Evolutionary conservation across 1,140 invertebrate species (phyloP), one percentile per base, ranked within the genome.

Genomic region (Elysia chlorotica): DNA sequence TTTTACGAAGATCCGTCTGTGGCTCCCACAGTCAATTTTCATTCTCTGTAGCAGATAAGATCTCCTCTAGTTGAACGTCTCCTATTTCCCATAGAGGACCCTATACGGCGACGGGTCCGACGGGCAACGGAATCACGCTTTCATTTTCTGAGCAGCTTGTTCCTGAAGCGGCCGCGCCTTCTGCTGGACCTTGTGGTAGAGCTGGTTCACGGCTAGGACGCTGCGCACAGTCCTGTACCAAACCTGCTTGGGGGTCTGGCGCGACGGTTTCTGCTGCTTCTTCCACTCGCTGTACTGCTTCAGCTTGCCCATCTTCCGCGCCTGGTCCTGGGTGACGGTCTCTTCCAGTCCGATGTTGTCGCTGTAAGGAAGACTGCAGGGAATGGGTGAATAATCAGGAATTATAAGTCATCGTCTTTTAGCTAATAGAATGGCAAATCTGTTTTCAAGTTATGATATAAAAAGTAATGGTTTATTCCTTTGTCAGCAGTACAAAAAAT

Each of bases 321-420:
- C 56, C 28, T 59, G 56, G 56, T 59, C 56, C 6, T 10, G 28
- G 10, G 56, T 23, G 10, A 59, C 56, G 10, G 56, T 30, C 28
- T 59, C 56, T 25, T 59, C 56, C 25, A 59, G 56, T 10, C 56
- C 56, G 6, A 59, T 59, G 56, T 59, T 59, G 56, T 59, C 56
- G 56, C 28, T 59, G 56, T 59, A 59, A 17, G 56, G 56, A 10
- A 59, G 25, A 25, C 56, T 59, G 56, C 14, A 59, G 25, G 25
- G 10, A 28, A 19, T 23, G 28, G 28, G 28, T 17, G 10, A 59
- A 30, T 25, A 17, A 10, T 23, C 25, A 59, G 10, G 28, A 6
- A 10, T 19, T 25, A 6, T 30, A 59, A 17, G 17, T 59, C 56
- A 10, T 23, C 56, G 10, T 10, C 56, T 10, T 19, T 17, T 10